Base-by-base conservation (phyloP, 2,888 invertebrate species). In the Hipparchia semele region DNA sequence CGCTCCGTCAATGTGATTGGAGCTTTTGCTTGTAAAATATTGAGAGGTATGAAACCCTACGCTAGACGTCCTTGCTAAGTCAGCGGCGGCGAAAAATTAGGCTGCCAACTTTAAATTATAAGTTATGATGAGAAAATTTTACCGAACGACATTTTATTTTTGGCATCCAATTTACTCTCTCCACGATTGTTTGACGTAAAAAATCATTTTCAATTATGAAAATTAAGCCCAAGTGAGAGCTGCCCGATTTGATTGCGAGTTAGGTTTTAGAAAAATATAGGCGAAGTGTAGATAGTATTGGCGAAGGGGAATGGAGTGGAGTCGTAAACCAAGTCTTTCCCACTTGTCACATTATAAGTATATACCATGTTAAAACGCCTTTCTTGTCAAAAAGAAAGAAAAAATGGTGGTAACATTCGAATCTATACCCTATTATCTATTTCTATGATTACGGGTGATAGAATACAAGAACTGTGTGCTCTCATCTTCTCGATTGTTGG, bases 71-170 rank as follows among this genome's bases (percentile, higher is more conserved):
- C 71, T 71, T 64, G 73, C 64, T 65, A 62, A 68, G 71, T 71
- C 73, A 74, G 68, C 68, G 65, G 68, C 68, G 65, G 65, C 51
- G 65, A 68, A 71, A 74, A 71, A 74, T 71, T 71, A 68, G 68
- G 64, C 71, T 74, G 71, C 62, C 49, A 73, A 71, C 64, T 71
- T 73, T 68, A 68, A 68, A 73, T 73, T 73, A 62, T 68, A 68
- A 73, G 70, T 73, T 73, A 68, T 68, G 73, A 71, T 46, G 71
- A 60, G 71, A 71, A 71, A 71, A 68, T 71, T 71, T 68, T 53
- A 73, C 45, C 58, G 23, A 71, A 68, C 68, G 68, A 51, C 68
- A 59, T 69, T 70, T 71, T 60, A 73, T 71, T 70, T 68, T 72
- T n/a, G 67, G 49, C 67, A 49, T 68, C 71, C 66, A 66, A 66